phyloP scores from a whole-genome alignment of 2,113 vertebrate species.

The Nettapus auritus region DNA sequence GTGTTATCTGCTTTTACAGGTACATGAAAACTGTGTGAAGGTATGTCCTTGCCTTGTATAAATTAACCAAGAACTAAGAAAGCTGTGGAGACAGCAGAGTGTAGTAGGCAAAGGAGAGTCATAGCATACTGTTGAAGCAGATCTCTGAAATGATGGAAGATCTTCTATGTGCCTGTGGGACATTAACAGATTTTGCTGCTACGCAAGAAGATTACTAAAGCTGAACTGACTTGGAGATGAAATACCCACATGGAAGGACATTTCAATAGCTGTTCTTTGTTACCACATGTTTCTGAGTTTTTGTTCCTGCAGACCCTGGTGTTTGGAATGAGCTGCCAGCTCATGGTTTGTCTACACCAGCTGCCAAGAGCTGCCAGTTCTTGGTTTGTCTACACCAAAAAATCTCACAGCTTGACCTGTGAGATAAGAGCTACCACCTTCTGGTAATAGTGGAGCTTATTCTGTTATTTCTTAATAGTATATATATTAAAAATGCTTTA shows the following conservation, averaged over 20 bases:
- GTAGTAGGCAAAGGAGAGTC: neutral
- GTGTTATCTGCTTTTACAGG: neutral
- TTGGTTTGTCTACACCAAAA: neutral
- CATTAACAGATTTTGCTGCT: neutral
- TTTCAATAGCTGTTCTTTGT: neutral
- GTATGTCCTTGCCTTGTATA: neutral
- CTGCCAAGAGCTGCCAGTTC: neutral
- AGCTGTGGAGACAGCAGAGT: neutral
- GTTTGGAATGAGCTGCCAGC: neutral
- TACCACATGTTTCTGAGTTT: neutral
- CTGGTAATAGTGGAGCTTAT: neutral
- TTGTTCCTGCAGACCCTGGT: neutral
- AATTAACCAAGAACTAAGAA: neutral
- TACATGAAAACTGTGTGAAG: neutral
- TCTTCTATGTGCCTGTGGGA: neutral
- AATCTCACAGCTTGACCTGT: neutral
- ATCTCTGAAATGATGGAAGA: neutral
- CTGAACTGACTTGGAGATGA: neutral
- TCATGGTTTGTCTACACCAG: neutral
- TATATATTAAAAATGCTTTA: neutral
- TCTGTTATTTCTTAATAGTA: neutral
- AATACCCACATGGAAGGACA: neutral
- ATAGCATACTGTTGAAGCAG: neutral
- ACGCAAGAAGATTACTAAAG: neutral
- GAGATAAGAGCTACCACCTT: neutral